Evolutionary conservation across 2,113 vertebrate genomes (phyloP).

Genomic region (Chamaetylas fuelleborni): DNA sequence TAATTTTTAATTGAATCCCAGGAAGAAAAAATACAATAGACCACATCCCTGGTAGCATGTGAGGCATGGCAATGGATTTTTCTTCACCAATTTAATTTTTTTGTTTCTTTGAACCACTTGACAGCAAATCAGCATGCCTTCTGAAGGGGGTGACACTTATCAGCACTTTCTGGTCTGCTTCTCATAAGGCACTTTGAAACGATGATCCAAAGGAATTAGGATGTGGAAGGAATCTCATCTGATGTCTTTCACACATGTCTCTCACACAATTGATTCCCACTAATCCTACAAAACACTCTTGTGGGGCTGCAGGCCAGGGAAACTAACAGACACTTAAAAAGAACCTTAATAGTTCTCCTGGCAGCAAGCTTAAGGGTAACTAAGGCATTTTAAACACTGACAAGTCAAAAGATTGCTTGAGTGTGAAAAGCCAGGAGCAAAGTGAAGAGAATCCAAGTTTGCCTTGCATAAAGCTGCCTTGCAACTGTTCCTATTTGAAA

Average conservation of each 20-base stretch:
- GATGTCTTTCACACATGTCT: neutral
- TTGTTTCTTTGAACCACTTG: neutral
- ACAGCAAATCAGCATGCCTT: neutral
- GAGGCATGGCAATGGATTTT: neutral
- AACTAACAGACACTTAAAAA: neutral
- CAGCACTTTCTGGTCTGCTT: neutral
- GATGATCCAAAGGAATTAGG: neutral
- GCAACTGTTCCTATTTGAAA: conserved; percentile 4
- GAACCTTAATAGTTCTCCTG: neutral
- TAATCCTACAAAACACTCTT: neutral
- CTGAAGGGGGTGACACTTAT: neutral
- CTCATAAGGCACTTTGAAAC: neutral
- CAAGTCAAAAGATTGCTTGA: neutral
- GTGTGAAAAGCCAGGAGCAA: neutral
- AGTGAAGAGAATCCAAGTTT: neutral
- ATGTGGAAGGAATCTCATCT: neutral
- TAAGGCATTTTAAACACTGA: neutral
- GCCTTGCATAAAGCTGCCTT: neutral
- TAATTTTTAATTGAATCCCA: neutral
- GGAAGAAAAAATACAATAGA: neutral
- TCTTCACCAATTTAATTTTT: neutral
- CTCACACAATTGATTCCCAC: rapidly evolving
- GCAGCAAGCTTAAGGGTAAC: neutral
- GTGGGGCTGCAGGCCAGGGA: neutral
- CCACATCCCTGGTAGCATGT: neutral